Evolutionary conservation across 2,888 invertebrate genomes (phyloP).

Genomic region (Fissipunctia ypsillon): DNA sequence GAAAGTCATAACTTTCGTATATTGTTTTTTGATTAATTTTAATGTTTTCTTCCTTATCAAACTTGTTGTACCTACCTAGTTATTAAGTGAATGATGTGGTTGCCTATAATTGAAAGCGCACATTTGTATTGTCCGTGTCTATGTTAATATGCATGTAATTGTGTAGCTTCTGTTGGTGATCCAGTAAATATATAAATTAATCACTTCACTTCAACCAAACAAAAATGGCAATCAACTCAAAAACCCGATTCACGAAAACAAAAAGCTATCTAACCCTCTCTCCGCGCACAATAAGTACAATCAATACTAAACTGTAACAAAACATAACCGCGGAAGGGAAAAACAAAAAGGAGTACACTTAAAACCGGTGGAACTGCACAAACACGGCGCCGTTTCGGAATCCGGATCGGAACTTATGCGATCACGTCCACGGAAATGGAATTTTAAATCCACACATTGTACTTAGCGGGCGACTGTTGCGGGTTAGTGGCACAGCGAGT

Average conservation of each 20-base stretch:
- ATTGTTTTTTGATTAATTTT: no score
- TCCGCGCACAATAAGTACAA: conserved; percentile 62
- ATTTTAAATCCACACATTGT: conserved; percentile 87
- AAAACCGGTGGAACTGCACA: conserved; percentile 63
- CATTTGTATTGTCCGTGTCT: no score
- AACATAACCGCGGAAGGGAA: conserved; percentile 59
- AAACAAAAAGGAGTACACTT: conserved; percentile 68
- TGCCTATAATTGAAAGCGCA: no score
- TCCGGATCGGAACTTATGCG: conserved; percentile 84
- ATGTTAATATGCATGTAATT: no score
- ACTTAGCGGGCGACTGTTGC: conserved; percentile 70
- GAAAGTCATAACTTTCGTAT: no score
- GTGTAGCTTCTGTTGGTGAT: no score
- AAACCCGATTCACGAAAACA: conserved; percentile 26
- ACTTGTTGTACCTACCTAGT: no score
- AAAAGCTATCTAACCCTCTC: conserved; percentile 28
- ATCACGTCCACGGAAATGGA: conserved; percentile 87
- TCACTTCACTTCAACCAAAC: conserved; percentile 12
- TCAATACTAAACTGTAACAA: conserved; percentile 64
- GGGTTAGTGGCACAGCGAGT: conserved; percentile 51
- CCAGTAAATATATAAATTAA: no score
- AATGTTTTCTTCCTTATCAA: no score
- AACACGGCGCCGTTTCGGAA: conserved; percentile 69
- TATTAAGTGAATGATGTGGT: no score
- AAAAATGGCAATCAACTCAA: conserved; percentile 35